Conservation (phyloP, 2,797 vertebrate genomes). For the Myripristis murdjan region DNA sequence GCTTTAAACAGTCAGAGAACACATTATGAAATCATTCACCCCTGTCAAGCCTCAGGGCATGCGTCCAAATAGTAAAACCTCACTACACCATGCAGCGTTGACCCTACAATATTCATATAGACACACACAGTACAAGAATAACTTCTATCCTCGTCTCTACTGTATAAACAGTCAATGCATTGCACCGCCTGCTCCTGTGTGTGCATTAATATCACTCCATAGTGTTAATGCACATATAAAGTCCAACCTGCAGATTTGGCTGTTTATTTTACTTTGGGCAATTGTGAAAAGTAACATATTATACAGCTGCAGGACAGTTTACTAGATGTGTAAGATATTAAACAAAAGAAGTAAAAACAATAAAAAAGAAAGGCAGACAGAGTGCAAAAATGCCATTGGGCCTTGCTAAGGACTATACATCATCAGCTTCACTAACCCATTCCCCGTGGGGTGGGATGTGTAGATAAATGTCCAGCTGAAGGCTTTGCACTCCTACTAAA, state of each 20-base stretch:
- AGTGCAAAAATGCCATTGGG: not conserved
- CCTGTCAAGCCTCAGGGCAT: not conserved
- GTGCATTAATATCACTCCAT: not conserved
- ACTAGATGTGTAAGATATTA: not conserved
- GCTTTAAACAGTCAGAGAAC: conserved; percentile 5
- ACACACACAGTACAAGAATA: conserved; percentile 27
- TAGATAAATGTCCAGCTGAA: conserved; percentile 32
- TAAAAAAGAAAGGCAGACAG: not conserved
- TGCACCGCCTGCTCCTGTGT: conserved; percentile 8
- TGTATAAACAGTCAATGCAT: conserved; percentile 44
- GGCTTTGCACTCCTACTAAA: conserved; percentile 18
- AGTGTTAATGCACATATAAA: not conserved
- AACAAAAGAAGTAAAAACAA: not conserved
- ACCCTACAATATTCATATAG: conserved; percentile 32
- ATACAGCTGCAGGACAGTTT: not conserved
- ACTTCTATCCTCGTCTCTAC: conserved; percentile 32
- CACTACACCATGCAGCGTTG: conserved; percentile 11
- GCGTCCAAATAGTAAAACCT: conserved; percentile 31
- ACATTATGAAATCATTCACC: not conserved
- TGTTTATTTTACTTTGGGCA: conserved; percentile 18
- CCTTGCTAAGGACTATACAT: conserved; percentile 15
- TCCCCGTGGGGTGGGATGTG: conserved; percentile 2
- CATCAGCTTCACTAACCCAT: conserved; percentile 7
- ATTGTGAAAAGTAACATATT: not conserved
- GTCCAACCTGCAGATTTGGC: conserved; percentile 11